Base-by-base conservation (phyloP, 2,113 vertebrate species). In the Falco punctatus region DNA sequence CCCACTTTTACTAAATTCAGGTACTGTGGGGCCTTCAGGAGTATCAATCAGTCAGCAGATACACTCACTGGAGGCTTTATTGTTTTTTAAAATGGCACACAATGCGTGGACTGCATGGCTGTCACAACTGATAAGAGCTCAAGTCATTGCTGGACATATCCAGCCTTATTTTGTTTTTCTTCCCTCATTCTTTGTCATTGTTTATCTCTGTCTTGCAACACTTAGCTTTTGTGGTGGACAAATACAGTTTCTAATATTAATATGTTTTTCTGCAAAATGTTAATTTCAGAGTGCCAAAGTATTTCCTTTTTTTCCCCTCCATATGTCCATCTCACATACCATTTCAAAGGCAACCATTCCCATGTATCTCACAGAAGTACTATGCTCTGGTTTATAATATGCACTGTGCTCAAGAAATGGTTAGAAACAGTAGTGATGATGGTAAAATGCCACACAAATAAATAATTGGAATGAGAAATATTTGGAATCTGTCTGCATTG, bases 121-220 rank as follows among this genome's bases (percentile, higher is more conserved):
- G 91, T n/a, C 77, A 78, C 38, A 62, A 82, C 92, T 74, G 93
- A 86, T 97, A 97, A 96, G 72, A 78, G 77, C 82, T 72, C 1
- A 2, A 74, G 55, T 55, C 64, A 44, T 54, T 24, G 72, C 65
- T 49, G 72, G 65, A 75, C 57, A 65, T 59, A 86, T 15, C 13
- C 57, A 75, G 44, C 35, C 30, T 75, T 28, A 46, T 87, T 94
- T 79, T 75, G 30, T n/a, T 94, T 87, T 89, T 80, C 78, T 72
- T n/a, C 33, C 24, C 22, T 46, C 61, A 20, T 69, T 91, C 86
- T 89, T 78, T 85, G 78, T 61, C 61, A 61, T 18, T 74, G 38
- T 86, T 97, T 95, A 94, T 96, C 95, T 94, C 75, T n/a, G n/a
- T 33, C 49, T 91, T 54, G 69, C 92, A 92, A 92, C 42, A 87